A percentile compares a stretch with the other conserved stretches of the same genome.
Evolutionary conservation across 2,113 vertebrate species (phyloP).

Genomic region (Menidia beryllina): DNA sequence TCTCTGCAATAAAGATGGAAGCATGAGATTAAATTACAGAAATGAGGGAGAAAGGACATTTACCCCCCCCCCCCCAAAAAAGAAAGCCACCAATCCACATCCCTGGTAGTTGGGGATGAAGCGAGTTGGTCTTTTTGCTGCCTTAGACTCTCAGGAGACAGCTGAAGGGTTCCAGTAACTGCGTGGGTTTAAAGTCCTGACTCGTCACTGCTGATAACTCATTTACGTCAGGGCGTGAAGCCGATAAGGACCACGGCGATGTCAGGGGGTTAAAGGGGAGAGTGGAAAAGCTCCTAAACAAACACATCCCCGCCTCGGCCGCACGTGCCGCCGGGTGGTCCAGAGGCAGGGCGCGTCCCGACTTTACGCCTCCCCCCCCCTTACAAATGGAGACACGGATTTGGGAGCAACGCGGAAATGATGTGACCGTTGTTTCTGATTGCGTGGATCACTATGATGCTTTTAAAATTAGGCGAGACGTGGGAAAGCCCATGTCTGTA

Average conservation of each 20-base stretch:
- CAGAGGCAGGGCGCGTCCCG: background rate
- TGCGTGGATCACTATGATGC: background rate
- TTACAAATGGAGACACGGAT: no score
- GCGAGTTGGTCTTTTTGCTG: background rate
- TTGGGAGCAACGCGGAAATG: no score
- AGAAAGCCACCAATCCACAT: no score
- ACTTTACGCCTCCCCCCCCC: no score
- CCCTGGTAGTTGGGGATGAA: no score
- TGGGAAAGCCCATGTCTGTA: background rate
- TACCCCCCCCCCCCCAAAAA: no score
- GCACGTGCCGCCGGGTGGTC: background rate
- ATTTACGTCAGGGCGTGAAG: constrained; percentile 18
- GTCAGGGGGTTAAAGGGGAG: background rate
- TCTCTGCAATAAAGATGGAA: constrained; percentile 50
- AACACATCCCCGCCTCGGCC: background rate
- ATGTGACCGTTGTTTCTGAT: background rate
- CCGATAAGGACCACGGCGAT: constrained; percentile 40
- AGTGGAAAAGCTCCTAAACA: constrained; percentile 10
- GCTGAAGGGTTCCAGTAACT: background rate
- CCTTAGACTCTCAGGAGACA: background rate
- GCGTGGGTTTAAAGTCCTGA: constrained; percentile 2
- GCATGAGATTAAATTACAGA: constrained; percentile 8
- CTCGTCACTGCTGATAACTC: background rate
- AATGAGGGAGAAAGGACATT: background rate
- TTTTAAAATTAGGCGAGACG: background rate